These are phyloP conservation scores for Crotalus viridis DNA, from an alignment of 2,113 vertebrate genomes.

Conservation along the genomic window DNA sequence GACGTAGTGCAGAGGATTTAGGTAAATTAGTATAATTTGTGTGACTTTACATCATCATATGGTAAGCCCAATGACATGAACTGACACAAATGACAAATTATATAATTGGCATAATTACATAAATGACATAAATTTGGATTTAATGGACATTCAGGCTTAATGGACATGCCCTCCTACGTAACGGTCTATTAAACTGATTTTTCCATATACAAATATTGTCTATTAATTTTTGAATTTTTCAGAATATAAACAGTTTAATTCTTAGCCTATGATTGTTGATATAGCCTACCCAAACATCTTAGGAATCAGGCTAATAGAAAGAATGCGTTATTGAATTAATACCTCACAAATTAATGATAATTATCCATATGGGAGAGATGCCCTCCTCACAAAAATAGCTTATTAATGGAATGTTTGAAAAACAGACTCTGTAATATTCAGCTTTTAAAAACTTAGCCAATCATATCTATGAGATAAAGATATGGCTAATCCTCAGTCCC, in stretches of 20 bases:
- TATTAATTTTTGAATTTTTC: not conserved
- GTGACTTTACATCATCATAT: not conserved
- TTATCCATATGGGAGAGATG: not conserved
- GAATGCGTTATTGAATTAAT: not conserved
- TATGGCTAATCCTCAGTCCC: not conserved
- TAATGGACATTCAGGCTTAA: not conserved
- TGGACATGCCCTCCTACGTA: not conserved
- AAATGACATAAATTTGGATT: not conserved
- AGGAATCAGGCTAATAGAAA: not conserved
- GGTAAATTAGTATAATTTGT: not conserved
- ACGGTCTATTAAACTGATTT: not conserved
- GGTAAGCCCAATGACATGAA: not conserved
- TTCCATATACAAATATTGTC: not conserved
- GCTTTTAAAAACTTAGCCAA: not conserved
- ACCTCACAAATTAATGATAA: not conserved
- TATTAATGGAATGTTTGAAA: not conserved
- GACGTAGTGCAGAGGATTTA: not conserved
- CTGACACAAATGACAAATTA: not conserved
- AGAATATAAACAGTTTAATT: not conserved
- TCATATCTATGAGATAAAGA: not conserved
- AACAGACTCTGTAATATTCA: not conserved
- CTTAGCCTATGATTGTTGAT: not conserved
- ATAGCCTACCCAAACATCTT: not conserved
- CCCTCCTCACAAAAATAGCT: not conserved
- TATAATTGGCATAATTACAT: not conserved